Conservation (phyloP, 2,888 invertebrate species). For the Leptothorax acervorum region DNA sequence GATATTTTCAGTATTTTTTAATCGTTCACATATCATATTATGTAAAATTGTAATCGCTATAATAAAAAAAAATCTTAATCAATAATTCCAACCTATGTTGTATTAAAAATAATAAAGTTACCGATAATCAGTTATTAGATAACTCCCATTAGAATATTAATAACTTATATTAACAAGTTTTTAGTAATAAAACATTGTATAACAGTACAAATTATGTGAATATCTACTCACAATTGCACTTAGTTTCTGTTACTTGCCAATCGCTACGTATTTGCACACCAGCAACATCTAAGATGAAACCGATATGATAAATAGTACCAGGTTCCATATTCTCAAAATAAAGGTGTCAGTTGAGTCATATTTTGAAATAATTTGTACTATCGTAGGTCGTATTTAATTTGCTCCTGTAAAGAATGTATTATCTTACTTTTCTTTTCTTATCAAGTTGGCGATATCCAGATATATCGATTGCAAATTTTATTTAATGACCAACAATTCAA, state of each 20-base stretch:
- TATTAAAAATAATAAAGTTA: not conserved
- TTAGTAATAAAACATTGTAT: not conserved
- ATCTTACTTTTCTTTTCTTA: not conserved
- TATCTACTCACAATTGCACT: constrained; percentile 66
- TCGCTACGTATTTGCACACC: constrained; percentile 17
- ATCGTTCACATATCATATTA: not conserved
- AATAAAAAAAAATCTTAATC: not conserved
- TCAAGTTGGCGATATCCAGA: not conserved
- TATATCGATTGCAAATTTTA: not conserved
- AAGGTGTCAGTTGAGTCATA: constrained; percentile 35
- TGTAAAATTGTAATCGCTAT: not conserved
- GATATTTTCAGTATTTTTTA: not conserved
- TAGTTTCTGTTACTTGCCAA: constrained; percentile 58
- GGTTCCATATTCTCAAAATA: constrained; percentile 55
- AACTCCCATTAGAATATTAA: not conserved
- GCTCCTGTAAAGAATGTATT: constrained; percentile 20
- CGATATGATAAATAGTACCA: constrained; percentile 59
- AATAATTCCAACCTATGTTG: not conserved
- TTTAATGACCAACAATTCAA: not conserved
- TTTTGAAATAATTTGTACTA: not conserved
- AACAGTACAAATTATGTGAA: not conserved
- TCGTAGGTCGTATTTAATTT: accelerated
- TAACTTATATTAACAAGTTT: not conserved
- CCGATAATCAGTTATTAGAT: not conserved
- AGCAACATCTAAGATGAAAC: constrained; percentile 12